A percentile compares a stretch with the other conserved stretches of the same genome.
phyloP scores from a whole-genome alignment of 2,113 vertebrate species.

The Paralichthys olivaceus region DNA sequence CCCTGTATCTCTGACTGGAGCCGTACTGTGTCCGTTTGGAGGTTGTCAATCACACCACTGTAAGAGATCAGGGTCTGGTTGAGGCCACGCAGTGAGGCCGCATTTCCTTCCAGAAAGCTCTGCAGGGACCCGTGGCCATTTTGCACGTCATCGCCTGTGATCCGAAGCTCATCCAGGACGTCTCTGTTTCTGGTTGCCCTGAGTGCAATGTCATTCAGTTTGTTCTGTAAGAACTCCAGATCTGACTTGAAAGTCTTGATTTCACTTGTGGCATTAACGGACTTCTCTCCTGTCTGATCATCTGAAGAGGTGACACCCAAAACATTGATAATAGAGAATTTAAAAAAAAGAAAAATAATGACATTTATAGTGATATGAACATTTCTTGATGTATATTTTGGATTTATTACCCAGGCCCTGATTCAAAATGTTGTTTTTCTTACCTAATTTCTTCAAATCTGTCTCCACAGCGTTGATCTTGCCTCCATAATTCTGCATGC shows the following conservation, averaged over 20 bases:
- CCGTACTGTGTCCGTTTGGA: constrained; percentile 89
- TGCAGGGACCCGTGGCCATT: constrained; percentile 89
- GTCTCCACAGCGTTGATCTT: constrained; percentile 92
- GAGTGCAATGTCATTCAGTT: constrained; percentile 87
- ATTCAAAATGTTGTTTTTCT: constrained; percentile 43
- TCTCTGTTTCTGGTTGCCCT: constrained; percentile 90
- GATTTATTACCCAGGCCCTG: too few species aligned
- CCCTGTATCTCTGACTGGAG: constrained; percentile 91
- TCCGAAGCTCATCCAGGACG: constrained; percentile 87
- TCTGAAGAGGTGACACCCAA: constrained; percentile 76
- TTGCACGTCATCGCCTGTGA: constrained; percentile 86
- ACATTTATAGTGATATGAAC: background rate
- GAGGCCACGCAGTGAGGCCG: constrained; percentile 89
- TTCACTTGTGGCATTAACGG: constrained; percentile 89
- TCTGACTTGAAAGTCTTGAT: constrained; percentile 91
- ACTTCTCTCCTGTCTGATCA: constrained; percentile 90
- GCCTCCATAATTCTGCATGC: constrained; percentile 91
- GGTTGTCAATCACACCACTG: constrained; percentile 86
- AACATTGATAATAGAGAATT: background rate
- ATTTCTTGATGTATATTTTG: background rate
- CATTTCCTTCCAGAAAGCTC: constrained; percentile 88
- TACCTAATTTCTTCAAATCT: constrained; percentile 94
- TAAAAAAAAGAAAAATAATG: background rate
- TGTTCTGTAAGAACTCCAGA: constrained; percentile 87
- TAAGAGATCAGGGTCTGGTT: constrained; percentile 92